Evolutionary conservation across 2,113 vertebrate species (phyloP).

Genomic region (Ivindomyrus marchei): DNA sequence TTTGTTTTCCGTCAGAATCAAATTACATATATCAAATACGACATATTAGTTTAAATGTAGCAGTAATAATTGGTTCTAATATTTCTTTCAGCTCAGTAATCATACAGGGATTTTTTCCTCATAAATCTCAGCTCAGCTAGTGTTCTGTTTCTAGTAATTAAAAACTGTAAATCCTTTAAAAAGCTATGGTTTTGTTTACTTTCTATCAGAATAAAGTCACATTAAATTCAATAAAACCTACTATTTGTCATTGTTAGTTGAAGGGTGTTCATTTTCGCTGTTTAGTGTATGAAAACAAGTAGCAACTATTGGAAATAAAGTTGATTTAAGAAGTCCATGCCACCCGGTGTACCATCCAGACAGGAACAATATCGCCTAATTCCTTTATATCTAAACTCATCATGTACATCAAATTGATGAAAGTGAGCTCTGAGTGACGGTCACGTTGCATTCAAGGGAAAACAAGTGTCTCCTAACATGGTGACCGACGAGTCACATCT

Average conservation of each 20-base stretch:
- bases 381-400: background rate
- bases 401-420: background rate
- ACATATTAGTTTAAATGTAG: background rate
- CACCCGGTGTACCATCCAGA: background rate
- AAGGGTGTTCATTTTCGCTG: background rate
- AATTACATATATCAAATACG: background rate
- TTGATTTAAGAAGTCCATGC: background rate
- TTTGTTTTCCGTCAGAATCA: background rate
- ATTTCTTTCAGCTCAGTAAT: background rate
- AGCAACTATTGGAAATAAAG: background rate
- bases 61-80: background rate
- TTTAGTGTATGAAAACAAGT: background rate
- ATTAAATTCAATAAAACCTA: conserved; percentile 2
- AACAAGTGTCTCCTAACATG: background rate
- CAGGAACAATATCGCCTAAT: background rate
- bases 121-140: background rate
- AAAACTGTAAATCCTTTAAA: conserved; percentile 8
- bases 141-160: conserved; percentile 9
- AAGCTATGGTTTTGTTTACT: background rate
- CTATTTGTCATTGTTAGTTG: background rate
- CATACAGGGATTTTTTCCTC: background rate
- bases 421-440: background rate
- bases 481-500: background rate
- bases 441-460: background rate
- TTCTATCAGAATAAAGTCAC: background rate